A percentile compares a stretch with the other conserved stretches of the same genome.
Conservation (phyloP, 2,113 vertebrate genomes). For the Mohoua ochrocephala region DNA sequence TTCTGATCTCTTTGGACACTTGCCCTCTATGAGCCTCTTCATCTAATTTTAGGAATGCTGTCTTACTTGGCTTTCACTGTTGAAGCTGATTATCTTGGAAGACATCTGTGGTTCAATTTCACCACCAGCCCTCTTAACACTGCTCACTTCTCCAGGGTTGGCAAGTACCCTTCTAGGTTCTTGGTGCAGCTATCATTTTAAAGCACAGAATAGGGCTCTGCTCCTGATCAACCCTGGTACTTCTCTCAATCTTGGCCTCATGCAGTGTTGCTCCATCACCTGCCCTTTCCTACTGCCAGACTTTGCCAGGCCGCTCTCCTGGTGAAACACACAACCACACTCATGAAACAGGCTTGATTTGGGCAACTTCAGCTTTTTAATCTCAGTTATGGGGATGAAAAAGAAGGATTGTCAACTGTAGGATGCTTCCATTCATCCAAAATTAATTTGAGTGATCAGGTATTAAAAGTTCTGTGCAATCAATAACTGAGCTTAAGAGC, state of each 20-base stretch:
- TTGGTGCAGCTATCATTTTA: background rate
- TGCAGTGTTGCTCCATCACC: background rate
- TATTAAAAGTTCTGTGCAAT: background rate
- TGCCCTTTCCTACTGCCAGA: background rate
- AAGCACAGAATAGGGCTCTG: background rate
- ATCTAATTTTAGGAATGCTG: background rate
- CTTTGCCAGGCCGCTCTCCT: background rate
- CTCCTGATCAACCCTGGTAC: background rate
- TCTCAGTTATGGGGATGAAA: background rate
- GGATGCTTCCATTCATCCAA: background rate
- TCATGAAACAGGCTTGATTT: background rate
- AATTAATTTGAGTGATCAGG: background rate
- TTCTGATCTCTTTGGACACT: background rate
- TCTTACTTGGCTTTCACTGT: background rate
- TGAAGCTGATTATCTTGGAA: background rate
- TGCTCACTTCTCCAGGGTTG: background rate
- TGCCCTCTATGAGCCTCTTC: background rate
- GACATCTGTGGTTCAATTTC: background rate
- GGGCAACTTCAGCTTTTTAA: background rate
- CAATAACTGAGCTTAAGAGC: background rate
- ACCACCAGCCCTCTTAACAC: background rate
- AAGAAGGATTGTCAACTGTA: background rate
- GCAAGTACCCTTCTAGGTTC: background rate
- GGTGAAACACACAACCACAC: fast-evolving
- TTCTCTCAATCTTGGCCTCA: background rate